Evolutionary conservation across 2,888 invertebrate genomes (phyloP).

Genomic region (Eupeodes luniger): DNA sequence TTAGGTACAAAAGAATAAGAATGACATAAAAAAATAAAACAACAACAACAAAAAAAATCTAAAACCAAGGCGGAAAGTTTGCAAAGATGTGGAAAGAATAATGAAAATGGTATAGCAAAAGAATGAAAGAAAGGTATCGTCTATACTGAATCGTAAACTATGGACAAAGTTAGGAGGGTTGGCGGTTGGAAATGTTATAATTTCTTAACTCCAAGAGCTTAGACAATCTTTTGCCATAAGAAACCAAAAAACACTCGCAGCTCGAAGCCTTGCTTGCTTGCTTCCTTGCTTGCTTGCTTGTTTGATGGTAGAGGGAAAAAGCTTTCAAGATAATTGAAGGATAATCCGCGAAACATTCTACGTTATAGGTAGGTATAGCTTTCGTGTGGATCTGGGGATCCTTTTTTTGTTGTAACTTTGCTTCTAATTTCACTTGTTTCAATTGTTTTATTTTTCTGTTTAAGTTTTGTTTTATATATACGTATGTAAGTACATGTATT

Average conservation of each 20-base stretch:
- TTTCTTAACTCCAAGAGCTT: constrained; percentile 43
- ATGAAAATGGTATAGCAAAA: constrained; percentile 36
- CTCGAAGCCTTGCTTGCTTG: constrained; percentile 11
- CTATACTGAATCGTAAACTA: background rate
- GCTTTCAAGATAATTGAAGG: constrained; percentile 72
- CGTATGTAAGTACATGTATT: background rate
- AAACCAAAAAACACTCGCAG: constrained; percentile 25
- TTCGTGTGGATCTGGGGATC: constrained; percentile 21
- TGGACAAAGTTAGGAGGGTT: background rate
- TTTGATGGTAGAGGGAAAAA: constrained; percentile 22
- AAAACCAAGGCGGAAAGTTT: constrained; percentile 25
- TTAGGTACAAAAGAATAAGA: constrained; percentile 25
- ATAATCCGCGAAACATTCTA: constrained; percentile 50
- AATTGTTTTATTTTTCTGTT: constrained; percentile 24
- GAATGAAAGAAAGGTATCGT: background rate
- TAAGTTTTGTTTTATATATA: background rate
- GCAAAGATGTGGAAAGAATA: constrained; percentile 28
- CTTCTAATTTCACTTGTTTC: constrained; percentile 60
- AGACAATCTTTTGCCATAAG: constrained; percentile 23
- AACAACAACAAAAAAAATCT: background rate
- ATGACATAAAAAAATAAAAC: constrained; percentile 23
- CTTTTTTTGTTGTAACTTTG: background rate
- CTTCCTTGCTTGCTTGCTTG: background rate
- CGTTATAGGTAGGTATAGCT: background rate
- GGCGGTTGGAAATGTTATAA: constrained; percentile 13